A percentile compares a stretch with the other conserved stretches of the same genome.
These are phyloP conservation scores for Rotaria magnacalcarata DNA, from an alignment of 2,888 invertebrate species.

Conservation along the genomic window DNA sequence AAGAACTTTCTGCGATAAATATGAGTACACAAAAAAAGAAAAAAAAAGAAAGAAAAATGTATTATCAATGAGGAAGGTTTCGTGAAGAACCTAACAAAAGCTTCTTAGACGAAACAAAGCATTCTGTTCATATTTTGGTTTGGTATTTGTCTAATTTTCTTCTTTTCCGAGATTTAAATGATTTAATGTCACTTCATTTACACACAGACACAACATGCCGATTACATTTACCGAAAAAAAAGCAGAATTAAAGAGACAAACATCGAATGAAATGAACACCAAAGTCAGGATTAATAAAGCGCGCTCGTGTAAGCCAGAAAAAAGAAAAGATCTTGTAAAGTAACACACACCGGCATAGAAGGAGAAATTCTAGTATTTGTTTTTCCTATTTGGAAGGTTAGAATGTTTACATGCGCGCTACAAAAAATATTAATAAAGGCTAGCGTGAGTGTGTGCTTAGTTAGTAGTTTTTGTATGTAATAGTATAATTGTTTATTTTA, in stretches of 20 bases:
- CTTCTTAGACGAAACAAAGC: neutral
- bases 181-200: neutral
- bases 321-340: neutral
- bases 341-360: slow-evolving; percentile 2
- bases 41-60: neutral
- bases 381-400: neutral
- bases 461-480: neutral
- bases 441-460: neutral
- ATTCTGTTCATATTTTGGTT: neutral
- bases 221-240: neutral
- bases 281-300: neutral
- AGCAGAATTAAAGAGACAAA: neutral
- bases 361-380: neutral
- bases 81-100: neutral
- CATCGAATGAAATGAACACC: neutral
- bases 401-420: neutral
- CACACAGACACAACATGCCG: neutral
- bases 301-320: neutral
- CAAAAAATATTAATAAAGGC: neutral
- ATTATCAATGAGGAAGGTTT: slow-evolving; percentile 9
- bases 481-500: slow-evolving; percentile 15
- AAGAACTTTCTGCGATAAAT: neutral
- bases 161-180: too few relatives aligned
- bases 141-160: neutral
- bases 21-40: neutral